Conservation (phyloP, 2,888 invertebrate genomes). For the Hedychridium roseum region DNA sequence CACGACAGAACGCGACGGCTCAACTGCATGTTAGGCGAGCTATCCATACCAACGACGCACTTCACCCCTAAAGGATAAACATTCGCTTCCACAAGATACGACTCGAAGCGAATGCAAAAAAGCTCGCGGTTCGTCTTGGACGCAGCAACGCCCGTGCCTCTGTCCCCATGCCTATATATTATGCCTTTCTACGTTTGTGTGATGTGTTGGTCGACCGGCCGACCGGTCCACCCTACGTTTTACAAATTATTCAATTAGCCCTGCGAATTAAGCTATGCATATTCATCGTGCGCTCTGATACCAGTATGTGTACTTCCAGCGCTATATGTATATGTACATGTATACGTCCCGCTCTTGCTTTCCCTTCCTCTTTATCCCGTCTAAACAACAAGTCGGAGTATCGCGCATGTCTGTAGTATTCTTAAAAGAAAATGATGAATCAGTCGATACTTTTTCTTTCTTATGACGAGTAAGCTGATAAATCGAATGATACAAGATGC, state of each 20-base stretch:
- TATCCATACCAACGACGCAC: slow-evolving; percentile 46
- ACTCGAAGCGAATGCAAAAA: slow-evolving; percentile 55
- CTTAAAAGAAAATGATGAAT: no score
- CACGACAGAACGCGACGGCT: no score
- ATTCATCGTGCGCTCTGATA: slow-evolving; percentile 61
- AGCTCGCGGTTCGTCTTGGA: slow-evolving; percentile 43
- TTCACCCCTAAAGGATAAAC: no score
- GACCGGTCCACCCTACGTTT: slow-evolving; percentile 46
- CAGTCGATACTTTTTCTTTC: no score
- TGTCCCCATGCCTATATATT: no score
- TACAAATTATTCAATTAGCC: slow-evolving; percentile 65
- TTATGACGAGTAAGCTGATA: no score
- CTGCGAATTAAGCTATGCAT: slow-evolving; percentile 64
- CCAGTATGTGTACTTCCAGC: slow-evolving; percentile 38
- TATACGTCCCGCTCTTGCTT: slow-evolving; percentile 16
- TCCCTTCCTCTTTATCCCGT: slow-evolving; percentile 12
- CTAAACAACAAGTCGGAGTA: slow-evolving; percentile 27
- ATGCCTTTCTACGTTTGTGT: no score
- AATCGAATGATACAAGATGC: no score
- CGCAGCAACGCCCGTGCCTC: no score
- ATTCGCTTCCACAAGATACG: no score
- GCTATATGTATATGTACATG: slow-evolving; percentile 11
- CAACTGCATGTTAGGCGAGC: slow-evolving; percentile 49
- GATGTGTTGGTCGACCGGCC: no score
- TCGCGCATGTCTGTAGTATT: slow-evolving; percentile 31